Conservation (phyloP, 2,113 vertebrate genomes). For the Ictalurus punctatus region DNA sequence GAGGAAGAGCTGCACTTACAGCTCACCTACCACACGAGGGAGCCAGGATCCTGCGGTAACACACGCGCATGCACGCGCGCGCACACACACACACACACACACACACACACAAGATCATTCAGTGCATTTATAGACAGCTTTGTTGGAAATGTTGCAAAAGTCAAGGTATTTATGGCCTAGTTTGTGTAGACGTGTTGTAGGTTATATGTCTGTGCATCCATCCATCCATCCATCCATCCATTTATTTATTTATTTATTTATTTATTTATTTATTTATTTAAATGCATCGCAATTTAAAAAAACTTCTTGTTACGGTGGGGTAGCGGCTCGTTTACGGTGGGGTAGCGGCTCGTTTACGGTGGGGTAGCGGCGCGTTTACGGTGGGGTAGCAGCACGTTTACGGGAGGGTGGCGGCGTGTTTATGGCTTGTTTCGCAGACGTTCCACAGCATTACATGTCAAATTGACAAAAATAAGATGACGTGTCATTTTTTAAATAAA, state of each 20-base stretch:
- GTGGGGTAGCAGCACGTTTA: too few species aligned
- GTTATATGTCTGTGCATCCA: background rate
- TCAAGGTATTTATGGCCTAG: too few species aligned
- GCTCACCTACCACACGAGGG: conserved; percentile 87
- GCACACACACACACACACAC: background rate
- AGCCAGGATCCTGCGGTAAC: conserved; percentile 79
- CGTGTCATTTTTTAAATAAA: background rate
- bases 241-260: too few species aligned
- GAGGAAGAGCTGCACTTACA: conserved; percentile 91
- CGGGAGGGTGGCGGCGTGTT: too few species aligned
- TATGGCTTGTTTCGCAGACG: background rate
- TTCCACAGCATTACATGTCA: background rate
- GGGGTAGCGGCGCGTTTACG: too few species aligned
- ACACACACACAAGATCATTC: background rate
- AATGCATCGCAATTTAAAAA: too few species aligned
- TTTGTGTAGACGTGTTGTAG: background rate
- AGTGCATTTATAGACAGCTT: background rate
- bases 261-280: too few species aligned
- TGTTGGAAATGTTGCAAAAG: background rate
- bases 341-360: too few species aligned
- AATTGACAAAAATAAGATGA: background rate
- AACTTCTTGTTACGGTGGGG: too few species aligned
- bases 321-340: too few species aligned
- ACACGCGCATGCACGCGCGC: background rate
- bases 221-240: too few species aligned